These are phyloP conservation scores for Anas platyrhynchos DNA, from an alignment of 2,113 vertebrate genomes.

Conservation along the genomic window DNA sequence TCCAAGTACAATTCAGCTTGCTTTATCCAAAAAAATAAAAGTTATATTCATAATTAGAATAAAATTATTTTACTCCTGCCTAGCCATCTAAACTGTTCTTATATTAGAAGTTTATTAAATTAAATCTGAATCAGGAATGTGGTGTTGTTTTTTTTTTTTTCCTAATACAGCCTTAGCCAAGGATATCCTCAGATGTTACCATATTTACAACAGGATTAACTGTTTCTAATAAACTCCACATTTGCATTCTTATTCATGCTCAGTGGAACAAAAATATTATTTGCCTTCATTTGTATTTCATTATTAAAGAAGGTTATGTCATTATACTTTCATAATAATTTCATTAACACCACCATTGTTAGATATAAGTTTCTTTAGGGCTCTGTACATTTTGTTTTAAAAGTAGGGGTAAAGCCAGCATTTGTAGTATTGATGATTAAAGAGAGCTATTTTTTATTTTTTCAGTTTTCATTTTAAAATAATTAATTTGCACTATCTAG, in stretches of 20 bases:
- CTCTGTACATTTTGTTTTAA: background rate
- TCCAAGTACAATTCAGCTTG: background rate
- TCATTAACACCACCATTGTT: background rate
- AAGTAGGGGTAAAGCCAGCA: background rate
- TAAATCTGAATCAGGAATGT: background rate
- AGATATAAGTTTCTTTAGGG: background rate
- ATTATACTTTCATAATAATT: background rate
- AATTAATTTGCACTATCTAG: constrained; percentile 53
- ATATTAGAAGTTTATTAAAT: background rate
- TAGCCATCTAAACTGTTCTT: background rate
- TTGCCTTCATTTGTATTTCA: constrained; percentile 11
- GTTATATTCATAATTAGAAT: background rate
- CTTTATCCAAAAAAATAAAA: background rate
- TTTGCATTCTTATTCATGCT: constrained; percentile 2
- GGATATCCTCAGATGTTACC: background rate
- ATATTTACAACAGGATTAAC: constrained; percentile 11
- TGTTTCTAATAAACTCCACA: background rate
- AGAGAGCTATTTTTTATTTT: background rate
- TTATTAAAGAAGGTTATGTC: background rate
- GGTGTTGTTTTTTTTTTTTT: background rate
- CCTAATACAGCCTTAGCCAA: background rate
- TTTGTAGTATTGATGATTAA: background rate
- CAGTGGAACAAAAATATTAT: constrained; percentile 13
- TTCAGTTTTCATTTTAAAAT: constrained; percentile 34
- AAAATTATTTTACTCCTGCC: background rate